Conservation (phyloP, 2,888 invertebrate species). For the Unio delphinus region DNA sequence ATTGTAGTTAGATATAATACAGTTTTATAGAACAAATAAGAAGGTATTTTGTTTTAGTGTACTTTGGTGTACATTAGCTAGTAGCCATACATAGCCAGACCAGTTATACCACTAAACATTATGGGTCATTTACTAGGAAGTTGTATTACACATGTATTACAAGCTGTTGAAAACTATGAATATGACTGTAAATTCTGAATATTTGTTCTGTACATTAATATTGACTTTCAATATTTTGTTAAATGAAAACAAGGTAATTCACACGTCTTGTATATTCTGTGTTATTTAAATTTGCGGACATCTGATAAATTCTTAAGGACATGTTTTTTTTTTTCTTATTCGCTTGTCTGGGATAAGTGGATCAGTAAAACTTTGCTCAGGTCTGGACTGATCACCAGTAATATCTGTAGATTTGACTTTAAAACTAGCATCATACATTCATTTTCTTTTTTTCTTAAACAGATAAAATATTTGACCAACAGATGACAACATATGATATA, state of each 20-base stretch:
- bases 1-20: not conserved
- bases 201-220: no score
- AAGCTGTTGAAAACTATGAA: not conserved
- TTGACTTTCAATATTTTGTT: no score
- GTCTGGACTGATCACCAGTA: not conserved
- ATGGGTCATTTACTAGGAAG: slow-evolving; percentile 1
- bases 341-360: no score
- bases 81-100: no score
- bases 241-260: no score
- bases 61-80: not conserved
- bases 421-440: not conserved
- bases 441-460: slow-evolving; percentile 17
- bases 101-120: no score
- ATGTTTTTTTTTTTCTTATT: no score
- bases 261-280: no score
- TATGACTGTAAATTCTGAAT: not conserved
- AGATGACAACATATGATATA: slow-evolving; percentile 52
- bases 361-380: no score
- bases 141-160: not conserved
- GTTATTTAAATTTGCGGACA: no score
- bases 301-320: no score
- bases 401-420: not conserved
- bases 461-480: slow-evolving; percentile 65
- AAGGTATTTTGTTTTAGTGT: not conserved
- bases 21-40: not conserved